phyloP scores from a whole-genome alignment of 2,888 invertebrate species.

The Drosophila formosana region DNA sequence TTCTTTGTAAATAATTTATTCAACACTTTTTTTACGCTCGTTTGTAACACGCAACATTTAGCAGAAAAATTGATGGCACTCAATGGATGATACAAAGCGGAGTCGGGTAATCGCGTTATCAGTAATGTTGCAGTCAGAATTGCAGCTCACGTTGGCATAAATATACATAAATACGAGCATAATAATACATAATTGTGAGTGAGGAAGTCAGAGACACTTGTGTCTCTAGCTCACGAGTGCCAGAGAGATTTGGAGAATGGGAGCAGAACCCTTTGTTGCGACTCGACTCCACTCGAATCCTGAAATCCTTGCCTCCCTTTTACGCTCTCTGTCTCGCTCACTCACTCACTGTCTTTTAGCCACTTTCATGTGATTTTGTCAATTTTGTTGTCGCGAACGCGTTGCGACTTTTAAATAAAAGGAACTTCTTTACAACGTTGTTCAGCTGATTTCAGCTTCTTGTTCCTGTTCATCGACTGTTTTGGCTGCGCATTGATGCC shows the following conservation, averaged over 20 bases:
- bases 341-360: conserved; percentile 27
- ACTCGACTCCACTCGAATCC: no score
- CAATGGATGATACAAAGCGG: no score
- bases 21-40: no score
- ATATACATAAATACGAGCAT: not conserved
- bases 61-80: no score
- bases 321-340: no score
- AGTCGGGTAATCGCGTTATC: not conserved
- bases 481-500: conserved; percentile 61
- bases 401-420: conserved; percentile 59
- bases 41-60: no score
- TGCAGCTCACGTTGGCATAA: not conserved
- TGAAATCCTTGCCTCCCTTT: not conserved
- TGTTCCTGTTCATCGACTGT: conserved; percentile 2
- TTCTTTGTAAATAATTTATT: no score
- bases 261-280: not conserved
- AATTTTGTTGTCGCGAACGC: conserved; percentile 56
- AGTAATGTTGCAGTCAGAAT: not conserved
- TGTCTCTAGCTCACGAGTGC: not conserved
- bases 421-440: conserved; percentile 9
- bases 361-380: conserved; percentile 68
- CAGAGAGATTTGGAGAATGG: not conserved
- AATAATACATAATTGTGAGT: not conserved
- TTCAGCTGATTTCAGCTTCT: not conserved
- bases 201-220: not conserved